Base-by-base conservation (phyloP, 37 sponge, comb jelly and placozoan species). In the Ephydatia muelleri region DNA sequence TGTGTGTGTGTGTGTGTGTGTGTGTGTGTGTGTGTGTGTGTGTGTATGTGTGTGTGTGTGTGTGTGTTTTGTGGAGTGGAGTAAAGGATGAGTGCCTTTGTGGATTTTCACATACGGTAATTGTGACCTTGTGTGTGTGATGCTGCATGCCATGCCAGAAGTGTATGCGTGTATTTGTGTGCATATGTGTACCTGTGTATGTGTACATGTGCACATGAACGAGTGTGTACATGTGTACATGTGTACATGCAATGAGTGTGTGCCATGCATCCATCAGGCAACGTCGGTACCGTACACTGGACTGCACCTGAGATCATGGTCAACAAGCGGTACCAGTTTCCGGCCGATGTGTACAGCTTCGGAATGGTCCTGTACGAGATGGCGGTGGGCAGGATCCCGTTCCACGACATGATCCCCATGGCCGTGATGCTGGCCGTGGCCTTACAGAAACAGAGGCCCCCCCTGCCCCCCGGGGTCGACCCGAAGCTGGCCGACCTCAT, bases 231-330 rank as follows among this genome's bases (percentile, higher is more conserved):
- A 79, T 66, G n/a, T n/a, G n/a, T 73, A 19, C 2, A 5, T 43
- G 57, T 47, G 4, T 31, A 5, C 31, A 47, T 64, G 4, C 29
- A 23, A 30, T 3, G 3, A 6, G 6, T 6, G 43, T 43, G 43
- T 43, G n/a, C 3, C 5, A 38, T 40, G 49, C 13, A 3, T 25
- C 49, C 77, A 36, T 38, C 72, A 90, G 96, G 96, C 57, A 92
- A 95, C 38, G 76, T 95, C n/a, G 96, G 96, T 16, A 95, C 96
- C 0, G 94, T 93, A 0, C 93, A 92, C 68, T 95, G 96, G 96
- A 88, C 96, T 26, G 93, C 96, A 29, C 96, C 96, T 8, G 96
- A 95, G 74, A 87, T 95, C 37, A 86, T 95, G 31, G 79, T 87
- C 76, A 90, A 90, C 67, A 27, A 66, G 48, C 76, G 91, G 23